Evolutionary conservation across 2,888 invertebrate genomes (phyloP), one percentile per base, ranked within the genome.

Genomic region (Ormyrus rosae): DNA sequence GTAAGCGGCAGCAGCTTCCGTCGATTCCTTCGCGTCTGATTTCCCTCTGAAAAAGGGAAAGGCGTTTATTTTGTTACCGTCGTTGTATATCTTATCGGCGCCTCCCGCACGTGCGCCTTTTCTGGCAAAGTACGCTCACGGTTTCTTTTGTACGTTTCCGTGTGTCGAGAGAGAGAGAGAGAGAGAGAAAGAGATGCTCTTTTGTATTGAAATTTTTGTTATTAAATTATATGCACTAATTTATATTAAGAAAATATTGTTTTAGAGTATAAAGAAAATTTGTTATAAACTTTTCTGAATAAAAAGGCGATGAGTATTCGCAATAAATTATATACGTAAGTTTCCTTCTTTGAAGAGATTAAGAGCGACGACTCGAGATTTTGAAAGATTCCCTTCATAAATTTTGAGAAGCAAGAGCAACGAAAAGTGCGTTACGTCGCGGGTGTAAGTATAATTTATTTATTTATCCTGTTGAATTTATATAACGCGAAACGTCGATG

Each of bases 1-100:
- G 58, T 9, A 0, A 34, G 34, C 34, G 4, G 34, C 34, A 4
- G 34, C 34, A 34, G 34, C 34, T 34, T 34, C 34, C 34, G 34
- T 34, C 34, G 34, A 34, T 34, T 34, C 34, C 34, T 34, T 2
- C 34, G 34, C 34, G 34, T 34, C 34, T 34, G 34, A 34, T 34
- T 34, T 34, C 34, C 34, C 3, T 34, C 34, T 34, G 34, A 34
- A 34, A 34, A 13, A 6, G 9, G 9, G 9, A n/a, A 34, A 11
- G 45, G 19, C 51, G 19, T 19, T 56, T 46, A 68, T 69, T 46
- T 69, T 53, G 68, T 69, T 69, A 69, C 68, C 56, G 45, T 69
- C 56, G 45, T 68, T 68, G 34, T 19, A 68, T 68, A 69, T 19
- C 67, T 58, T 56, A 46, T 55, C 55, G 55, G 68, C 56, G 55